Base-by-base conservation (phyloP, 2,113 vertebrate genomes). In the Tapirus terrestris region DNA sequence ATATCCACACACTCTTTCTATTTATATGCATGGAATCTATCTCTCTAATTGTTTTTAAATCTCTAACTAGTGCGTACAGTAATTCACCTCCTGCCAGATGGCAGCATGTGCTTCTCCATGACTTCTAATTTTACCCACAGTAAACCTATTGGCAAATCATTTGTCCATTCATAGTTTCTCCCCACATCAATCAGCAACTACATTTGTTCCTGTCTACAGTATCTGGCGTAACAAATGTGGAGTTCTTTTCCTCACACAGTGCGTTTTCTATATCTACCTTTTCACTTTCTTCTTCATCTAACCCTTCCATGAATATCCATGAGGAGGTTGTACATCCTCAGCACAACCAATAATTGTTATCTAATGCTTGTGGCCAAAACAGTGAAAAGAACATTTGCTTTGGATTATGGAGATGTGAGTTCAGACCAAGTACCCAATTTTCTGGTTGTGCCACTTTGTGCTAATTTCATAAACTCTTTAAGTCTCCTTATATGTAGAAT, bases 11-110 rank as follows among this genome's bases (percentile, higher is more conserved):
- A 51, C 67, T 94, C 92, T 86, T 97, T 96, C 97, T 95, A 61
- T 73, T 97, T 92, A 96, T 95, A 63, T 83, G 86, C n/a, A 17
- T 0, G 45, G 88, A 91, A 98, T 97, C 96, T 91, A 95, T 98
- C 97, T 97, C 93, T 94, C 96, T 98, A 98, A 98, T 97, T 97
- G 97, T 95, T 93, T 88, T 70, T 96, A 96, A 83, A 96, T 95
- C 95, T n/a, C 77, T 89, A 53, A 61, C 83, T 72, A 80, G 85
- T 67, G 72, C 67, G 79, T 96, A 72, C 76, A 21, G n/a, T 83
- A 75, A 94, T 83, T 96, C 12, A 1, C 84, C 94, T 97, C 96
- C 96, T 96, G 36, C 94, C 92, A 60, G 53, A 84, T 92, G 88
- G 65, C 67, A 87, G 95, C 94, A 56, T n/a, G 45, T 73, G 81